Percentiles rank a stretch among this genome's conserved stretches.
Conservation (phyloP, 2,888 invertebrate genomes). For the Diarsia dahlii region DNA sequence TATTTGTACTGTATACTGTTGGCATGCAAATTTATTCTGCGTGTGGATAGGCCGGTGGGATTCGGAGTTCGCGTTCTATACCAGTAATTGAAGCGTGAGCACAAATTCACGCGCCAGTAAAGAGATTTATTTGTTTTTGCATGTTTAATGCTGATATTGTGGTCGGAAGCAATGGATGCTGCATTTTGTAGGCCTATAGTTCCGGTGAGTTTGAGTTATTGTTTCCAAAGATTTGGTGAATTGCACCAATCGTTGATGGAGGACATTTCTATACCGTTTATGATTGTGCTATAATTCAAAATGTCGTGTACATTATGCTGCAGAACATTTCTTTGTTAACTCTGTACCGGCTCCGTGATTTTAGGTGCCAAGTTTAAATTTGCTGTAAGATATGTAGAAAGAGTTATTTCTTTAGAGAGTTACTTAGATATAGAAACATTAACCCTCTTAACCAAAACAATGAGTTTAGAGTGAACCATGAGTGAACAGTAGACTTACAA, state of each 20-base stretch:
- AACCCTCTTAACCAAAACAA: too few species aligned
- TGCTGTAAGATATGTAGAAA: too few species aligned
- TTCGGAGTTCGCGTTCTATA: slow-evolving; percentile 23
- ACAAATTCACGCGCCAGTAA: slow-evolving; percentile 32
- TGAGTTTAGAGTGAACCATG: too few species aligned
- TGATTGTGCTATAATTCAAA: too few species aligned
- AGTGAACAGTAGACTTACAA: too few species aligned
- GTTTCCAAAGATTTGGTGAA: not conserved
- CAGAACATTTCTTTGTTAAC: too few species aligned
- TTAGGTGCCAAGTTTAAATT: not conserved
- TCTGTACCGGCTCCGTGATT: too few species aligned
- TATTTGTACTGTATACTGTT: not conserved
- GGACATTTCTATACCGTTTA: too few species aligned
- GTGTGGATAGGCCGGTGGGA: slow-evolving; percentile 8
- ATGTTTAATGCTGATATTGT: slow-evolving; percentile 12
- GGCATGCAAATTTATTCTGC: slow-evolving; percentile 48
- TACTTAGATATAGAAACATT: too few species aligned
- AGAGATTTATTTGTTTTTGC: slow-evolving; percentile 47
- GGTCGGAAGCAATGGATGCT: slow-evolving; percentile 5
- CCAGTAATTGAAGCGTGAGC: slow-evolving; percentile 39
- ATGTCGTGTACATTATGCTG: too few species aligned
- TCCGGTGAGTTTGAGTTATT: not conserved
- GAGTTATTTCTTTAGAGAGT: too few species aligned
- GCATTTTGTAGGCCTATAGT: slow-evolving; percentile 6
- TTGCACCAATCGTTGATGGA: not conserved